Evolutionary conservation across 2,797 vertebrate genomes (phyloP), one percentile per base, ranked within the genome.

Genomic region (Enteromius paludinosus): DNA sequence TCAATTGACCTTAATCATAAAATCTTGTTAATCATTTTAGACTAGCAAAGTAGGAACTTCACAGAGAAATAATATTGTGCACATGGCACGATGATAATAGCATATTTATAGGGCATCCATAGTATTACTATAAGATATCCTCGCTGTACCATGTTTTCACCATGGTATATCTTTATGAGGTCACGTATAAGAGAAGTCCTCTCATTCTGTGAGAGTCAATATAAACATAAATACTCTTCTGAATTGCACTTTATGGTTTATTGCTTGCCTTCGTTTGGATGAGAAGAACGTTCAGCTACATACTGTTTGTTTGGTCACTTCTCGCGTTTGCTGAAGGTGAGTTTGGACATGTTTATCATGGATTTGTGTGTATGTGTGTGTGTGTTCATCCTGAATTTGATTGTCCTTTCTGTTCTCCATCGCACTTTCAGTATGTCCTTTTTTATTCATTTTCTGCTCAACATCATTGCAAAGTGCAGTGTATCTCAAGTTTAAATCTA

Each of bases 221-320:
- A 10, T 77, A 33, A 52, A 15, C 17, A 30, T 15, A n/a, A n/a
- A 62, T 8, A 12, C 30, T 68, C 90, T 88, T 91, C 86, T 91
- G 78, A 88, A 86, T 49, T 59, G 71, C 43, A 33, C 88, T 84
- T 89, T 68, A 87, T 84, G 88, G 86, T 84, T 79, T 89, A 86
- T 91, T 89, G 87, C 91, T 88, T 89, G 83, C 90, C 86, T 85
- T 90, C 86, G 86, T 91, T 87, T 91, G 92, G 90, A 90, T 90
- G 86, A 93, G 92, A 93, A 93, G 91, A 91, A 87, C 88, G 25
- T 88, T 88, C 84, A 90, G 86, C 79, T 90, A 89, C 75, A 43
- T 85, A 79, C 83, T 68, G 83, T 71, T 86, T 81, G 41, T 54
- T 88, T 86, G 81, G 78, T 89, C 88, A 80, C 86, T 86, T 66